A percentile compares a stretch with the other conserved stretches of the same genome.
Conservation (phyloP, 2,113 vertebrate genomes). For the Lucifuga dentata region DNA sequence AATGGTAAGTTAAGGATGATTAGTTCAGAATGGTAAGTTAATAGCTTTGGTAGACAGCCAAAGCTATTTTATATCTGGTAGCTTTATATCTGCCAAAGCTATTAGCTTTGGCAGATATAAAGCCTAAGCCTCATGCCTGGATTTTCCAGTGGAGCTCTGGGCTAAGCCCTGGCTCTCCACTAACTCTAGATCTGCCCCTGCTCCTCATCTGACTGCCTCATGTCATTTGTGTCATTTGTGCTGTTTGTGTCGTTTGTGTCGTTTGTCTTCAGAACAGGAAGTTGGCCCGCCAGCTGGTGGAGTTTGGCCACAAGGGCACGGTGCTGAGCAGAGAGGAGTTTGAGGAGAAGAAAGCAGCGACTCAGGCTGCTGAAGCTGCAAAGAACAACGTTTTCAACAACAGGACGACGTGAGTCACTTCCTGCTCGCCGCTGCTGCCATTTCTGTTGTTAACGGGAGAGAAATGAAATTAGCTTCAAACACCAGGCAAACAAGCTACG, state of each 20-base stretch:
- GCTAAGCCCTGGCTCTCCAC: too few relatives aligned
- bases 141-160: too few relatives aligned
- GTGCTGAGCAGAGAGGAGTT: constrained; percentile 87
- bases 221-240: too few relatives aligned
- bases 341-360: constrained; percentile 83
- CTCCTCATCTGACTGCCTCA: constrained; percentile 47
- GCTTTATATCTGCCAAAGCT: too few relatives aligned
- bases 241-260: too few relatives aligned
- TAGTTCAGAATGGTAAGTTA: too few relatives aligned
- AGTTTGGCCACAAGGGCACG: constrained; percentile 85
- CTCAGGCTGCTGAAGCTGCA: constrained; percentile 70
- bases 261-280: constrained; percentile 80
- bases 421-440: not conserved
- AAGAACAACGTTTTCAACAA: constrained; percentile 59
- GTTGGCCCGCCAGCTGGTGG: constrained; percentile 86
- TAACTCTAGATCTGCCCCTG: too few relatives aligned
- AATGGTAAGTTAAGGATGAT: too few relatives aligned
- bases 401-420: constrained; percentile 82
- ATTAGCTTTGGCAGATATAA: too few relatives aligned
- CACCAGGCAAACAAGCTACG: constrained; percentile 3
- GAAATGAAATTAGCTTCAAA: constrained; percentile 4
- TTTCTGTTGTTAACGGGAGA: constrained; percentile 3
- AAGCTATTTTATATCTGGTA: too few relatives aligned
- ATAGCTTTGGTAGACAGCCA: too few relatives aligned
- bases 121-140: too few relatives aligned